Conservation (phyloP, 64 coral and sea anemone genomes). For the Orbicella faveolata region DNA sequence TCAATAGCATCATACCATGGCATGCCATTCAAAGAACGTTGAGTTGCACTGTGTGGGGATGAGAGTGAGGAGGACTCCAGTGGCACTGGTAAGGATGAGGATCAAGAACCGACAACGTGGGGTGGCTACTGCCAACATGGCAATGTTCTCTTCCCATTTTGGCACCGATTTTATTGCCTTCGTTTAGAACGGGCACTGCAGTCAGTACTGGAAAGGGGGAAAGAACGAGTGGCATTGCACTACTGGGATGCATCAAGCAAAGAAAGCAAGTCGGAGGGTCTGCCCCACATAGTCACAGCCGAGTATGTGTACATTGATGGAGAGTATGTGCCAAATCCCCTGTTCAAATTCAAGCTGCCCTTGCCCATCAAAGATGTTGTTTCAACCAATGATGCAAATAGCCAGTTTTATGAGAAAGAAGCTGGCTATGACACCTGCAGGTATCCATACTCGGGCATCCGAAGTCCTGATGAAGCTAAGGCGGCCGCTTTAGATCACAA, state of each 20-base stretch:
- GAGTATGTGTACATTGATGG: constrained; percentile 40
- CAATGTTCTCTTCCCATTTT: constrained; percentile 55
- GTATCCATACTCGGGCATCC: too few relatives aligned
- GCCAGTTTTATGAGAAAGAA: too few relatives aligned
- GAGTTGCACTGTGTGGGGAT: too few relatives aligned
- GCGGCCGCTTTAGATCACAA: too few relatives aligned
- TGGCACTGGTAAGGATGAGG: too few relatives aligned
- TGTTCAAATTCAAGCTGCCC: too few relatives aligned
- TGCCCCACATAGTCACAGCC: constrained; percentile 34
- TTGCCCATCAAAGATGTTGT: too few relatives aligned
- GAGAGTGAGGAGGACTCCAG: too few relatives aligned
- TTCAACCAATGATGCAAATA: too few relatives aligned
- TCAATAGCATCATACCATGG: constrained; percentile 50
- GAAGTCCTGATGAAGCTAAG: too few relatives aligned
- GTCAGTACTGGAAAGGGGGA: constrained; percentile 49
- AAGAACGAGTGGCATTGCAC: constrained; percentile 48
- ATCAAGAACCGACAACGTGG: neutral
- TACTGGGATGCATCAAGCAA: constrained; percentile 52
- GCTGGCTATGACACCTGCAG: too few relatives aligned
- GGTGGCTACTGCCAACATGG: constrained; percentile 51
- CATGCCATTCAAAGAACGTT: constrained; percentile 14
- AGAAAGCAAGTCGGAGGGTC: constrained; percentile 45
- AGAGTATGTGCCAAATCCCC: too few relatives aligned
- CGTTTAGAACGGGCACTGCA: constrained; percentile 45
- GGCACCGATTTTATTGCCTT: constrained; percentile 49